phyloP scores from a whole-genome alignment of 1,140 invertebrate genomes.

The Mercenaria mercenaria region DNA sequence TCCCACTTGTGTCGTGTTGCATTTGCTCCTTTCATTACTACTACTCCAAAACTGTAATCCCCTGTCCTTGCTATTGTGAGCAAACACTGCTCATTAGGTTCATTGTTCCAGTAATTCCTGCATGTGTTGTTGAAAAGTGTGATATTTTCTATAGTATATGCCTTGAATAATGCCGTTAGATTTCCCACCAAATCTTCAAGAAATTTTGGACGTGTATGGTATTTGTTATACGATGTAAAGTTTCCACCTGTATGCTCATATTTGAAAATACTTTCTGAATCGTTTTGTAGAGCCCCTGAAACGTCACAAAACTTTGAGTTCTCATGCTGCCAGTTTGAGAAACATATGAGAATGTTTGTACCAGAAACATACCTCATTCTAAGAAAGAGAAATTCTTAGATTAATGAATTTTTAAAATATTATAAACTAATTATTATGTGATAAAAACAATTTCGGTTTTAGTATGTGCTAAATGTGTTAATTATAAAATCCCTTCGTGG shows the following conservation, averaged over 20 bases:
- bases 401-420: not conserved
- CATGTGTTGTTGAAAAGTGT: conserved; percentile 22
- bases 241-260: not conserved
- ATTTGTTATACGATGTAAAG: not conserved
- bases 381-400: not conserved
- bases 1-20: not conserved
- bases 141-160: not conserved
- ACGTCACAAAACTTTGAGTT: not conserved
- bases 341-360: not conserved
- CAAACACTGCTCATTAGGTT: conserved; percentile 17
- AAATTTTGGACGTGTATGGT: conserved; percentile 29
- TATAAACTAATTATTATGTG: not conserved
- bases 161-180: not conserved
- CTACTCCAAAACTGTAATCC: not conserved
- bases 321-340: not conserved
- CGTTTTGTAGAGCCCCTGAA: not conserved
- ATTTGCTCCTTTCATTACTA: not conserved
- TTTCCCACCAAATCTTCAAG: conserved; percentile 1
- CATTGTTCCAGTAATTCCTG: conserved; percentile 18
- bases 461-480: too few relatives aligned
- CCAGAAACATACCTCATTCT: not conserved
- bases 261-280: not conserved
- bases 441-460: not conserved
- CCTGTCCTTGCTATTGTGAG: conserved; percentile 11
- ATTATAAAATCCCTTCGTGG: too few relatives aligned